Percentiles rank a stretch among this genome's conserved stretches.
phyloP scores from a whole-genome alignment of 2,888 invertebrate species.

The Metacarcinus magister region DNA sequence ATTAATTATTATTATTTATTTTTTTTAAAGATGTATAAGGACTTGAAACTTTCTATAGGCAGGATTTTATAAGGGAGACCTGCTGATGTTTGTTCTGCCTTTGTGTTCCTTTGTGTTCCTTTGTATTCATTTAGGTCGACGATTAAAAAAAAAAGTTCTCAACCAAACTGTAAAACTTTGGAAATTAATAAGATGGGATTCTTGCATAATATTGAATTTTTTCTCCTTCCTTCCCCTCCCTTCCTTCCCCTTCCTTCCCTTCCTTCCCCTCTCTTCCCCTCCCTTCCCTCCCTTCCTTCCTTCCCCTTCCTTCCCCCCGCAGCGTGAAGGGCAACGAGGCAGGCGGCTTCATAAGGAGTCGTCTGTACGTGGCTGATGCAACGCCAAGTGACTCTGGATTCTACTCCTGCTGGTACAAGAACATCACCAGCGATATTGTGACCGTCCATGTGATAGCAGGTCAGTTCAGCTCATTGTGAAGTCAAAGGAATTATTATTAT shows the following conservation, averaged over 20 bases:
- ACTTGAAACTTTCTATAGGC: not conserved
- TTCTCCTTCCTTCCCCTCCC: not conserved
- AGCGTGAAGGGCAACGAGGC: constrained; percentile 88
- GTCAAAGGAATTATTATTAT: no score
- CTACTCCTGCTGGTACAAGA: constrained; percentile 88
- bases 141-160: not conserved
- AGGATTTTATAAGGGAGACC: no score
- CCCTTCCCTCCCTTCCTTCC: not conserved
- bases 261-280: not conserved
- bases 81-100: no score
- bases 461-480: not conserved
- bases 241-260: not conserved
- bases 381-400: constrained; percentile 91
- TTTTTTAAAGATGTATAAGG: no score
- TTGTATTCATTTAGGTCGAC: not conserved
- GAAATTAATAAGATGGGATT: constrained; percentile 31
- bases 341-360: constrained; percentile 85
- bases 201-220: not conserved
- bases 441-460: constrained; percentile 82
- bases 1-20: not conserved
- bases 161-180: constrained; percentile 18
- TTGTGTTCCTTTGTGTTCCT: no score
- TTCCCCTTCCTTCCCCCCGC: constrained; percentile 84
- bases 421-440: constrained; percentile 76
- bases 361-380: constrained; percentile 92